Evolutionary conservation across 2,113 vertebrate species (phyloP), one percentile per base, ranked within the genome.

Genomic region (Odontesthes bonariensis): DNA sequence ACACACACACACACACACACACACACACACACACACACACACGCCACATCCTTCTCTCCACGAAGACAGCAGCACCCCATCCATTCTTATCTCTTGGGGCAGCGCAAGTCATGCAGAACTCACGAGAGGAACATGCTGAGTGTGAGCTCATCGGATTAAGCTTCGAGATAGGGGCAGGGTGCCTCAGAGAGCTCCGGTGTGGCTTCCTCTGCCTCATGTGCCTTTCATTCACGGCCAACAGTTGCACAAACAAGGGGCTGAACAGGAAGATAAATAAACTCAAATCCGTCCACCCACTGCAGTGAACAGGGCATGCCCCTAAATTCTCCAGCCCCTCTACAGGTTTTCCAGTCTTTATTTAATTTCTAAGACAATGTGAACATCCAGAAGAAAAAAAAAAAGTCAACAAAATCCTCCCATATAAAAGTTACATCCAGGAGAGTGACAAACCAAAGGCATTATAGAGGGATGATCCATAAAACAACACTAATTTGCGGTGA

Each of bases 71-170:
- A 74, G 81, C 84, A 84, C 56, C 81, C 83, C 77, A 77, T 84
- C 83, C 75, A 6, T 79, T 64, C 86, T 90, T 88, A 92, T 93
- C 87, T 92, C 83, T 84, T 78, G 86, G 90, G 92, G 89, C 81
- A 93, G 92, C 87, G 74, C 66, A 91, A 93, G 86, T 94, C 93
- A 93, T 92, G 93, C 92, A 92, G 92, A 94, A 94, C 93, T 92
- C 90, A 92, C 80, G 81, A 92, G 85, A 90, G 90, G 86, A 94
- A 88, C 91, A 86, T 88, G 85, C 90, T 88, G 88, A 90, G 92
- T 90, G 90, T 92, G 90, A 93, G 85, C 91, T 93, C 92, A 92
- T 91, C 69, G 88, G 91, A 94, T 93, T 93, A 93, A 85, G 79
- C 82, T 81, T 71, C 69, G 42, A 83, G 84, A 88, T 80, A 71